Evolutionary conservation across 2,888 invertebrate species (phyloP), one percentile per base, ranked within the genome.

Genomic region (Mayetiola destructor): DNA sequence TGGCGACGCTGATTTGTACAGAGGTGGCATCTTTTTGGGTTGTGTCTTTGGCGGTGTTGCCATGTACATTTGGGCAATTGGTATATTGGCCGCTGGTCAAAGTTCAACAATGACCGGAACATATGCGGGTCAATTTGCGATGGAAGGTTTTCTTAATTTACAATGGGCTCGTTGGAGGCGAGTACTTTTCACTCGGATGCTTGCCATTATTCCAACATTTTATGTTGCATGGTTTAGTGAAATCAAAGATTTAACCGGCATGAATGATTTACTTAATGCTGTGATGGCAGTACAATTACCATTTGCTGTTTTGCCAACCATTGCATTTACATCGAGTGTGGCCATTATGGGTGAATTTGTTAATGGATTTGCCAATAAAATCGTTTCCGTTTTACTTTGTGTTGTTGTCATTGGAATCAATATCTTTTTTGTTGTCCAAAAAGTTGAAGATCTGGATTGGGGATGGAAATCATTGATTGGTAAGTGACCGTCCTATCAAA

Each of bases 111-210:
- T 86, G 86, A 85, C 88, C 2, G 85, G 85, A 59, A 88, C 88
- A 0, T 88, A 88, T 68, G 84, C 88, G n/a, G 89, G 89, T 1
- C 89, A 89, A 68, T 89, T 88, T 69, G 84, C 85, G 0, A 89
- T 89, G 88, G 88, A 88, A 71, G 57, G 12, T 23, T 91, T 91
- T 67, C 72, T 91, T 20, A 85, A 88, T 66, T 74, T 91, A 16
- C 81, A 82, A 64, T 91, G 90, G 90, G 79, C 85, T 1, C 78
- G 88, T 37, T 92, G 91, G 92, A 85, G 85, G 71, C 74, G 92
- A 66, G 88, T 92, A 1, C 72, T 90, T 20, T 77, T 92, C 63
- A 92, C 92, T 0, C 78, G 92, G 62, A 77, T 82, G 6, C 85
- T 92, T 63, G 92, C 92, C 27, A 90, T 92, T 57, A 65, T 73